Percentiles rank a stretch among this genome's conserved stretches.
These are phyloP conservation scores for Struthidea cinerea DNA, from an alignment of 2,113 vertebrate genomes.

Conservation along the genomic window DNA sequence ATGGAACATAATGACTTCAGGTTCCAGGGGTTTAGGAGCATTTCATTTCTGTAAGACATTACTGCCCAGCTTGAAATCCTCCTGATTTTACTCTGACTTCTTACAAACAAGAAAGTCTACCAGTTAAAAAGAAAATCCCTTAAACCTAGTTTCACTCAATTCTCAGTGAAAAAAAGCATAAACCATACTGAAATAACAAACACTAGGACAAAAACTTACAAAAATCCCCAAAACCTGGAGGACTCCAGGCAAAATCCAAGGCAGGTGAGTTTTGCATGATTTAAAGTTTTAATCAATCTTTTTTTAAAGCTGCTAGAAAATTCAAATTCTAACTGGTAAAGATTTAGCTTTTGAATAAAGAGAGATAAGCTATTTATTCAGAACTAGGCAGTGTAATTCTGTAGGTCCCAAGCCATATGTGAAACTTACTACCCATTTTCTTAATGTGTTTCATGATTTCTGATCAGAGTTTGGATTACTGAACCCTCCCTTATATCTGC, in stretches of 20 bases:
- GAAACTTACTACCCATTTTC: neutral
- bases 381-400: neutral
- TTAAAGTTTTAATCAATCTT: neutral
- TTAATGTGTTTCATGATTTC: neutral
- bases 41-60: neutral
- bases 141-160: neutral
- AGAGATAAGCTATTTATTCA: neutral
- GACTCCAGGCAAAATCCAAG: neutral
- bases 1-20: neutral
- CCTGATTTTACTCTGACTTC: neutral
- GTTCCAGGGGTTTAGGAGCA: neutral
- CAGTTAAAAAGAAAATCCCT: neutral
- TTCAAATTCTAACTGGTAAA: neutral
- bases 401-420: neutral
- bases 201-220: neutral
- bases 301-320: neutral
- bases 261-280: neutral
- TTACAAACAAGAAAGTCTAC: neutral
- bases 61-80: neutral
- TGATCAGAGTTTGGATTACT: neutral
- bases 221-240: neutral
- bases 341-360: neutral
- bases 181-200: neutral
- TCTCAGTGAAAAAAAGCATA: neutral
- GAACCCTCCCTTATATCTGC: neutral